Base-by-base conservation (phyloP, 1,140 invertebrate genomes). In the Drosophila ironensis region DNA sequence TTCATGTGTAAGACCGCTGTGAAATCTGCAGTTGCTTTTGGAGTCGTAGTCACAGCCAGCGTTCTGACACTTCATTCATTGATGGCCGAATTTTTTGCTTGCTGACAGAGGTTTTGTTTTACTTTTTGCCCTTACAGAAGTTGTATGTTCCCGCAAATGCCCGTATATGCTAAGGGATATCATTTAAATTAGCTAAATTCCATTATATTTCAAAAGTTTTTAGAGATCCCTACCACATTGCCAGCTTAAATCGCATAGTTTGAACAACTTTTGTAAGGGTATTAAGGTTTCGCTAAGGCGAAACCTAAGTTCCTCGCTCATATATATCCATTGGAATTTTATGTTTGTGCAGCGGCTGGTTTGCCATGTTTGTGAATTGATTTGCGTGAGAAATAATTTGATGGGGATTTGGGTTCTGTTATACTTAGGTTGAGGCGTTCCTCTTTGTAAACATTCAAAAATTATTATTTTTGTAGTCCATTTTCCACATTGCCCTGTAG, bases 21-120 rank as follows among this genome's bases (percentile, higher is more conserved):
- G 35, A 28, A 27, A 64, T 35, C 56, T 60, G 59, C 70, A 41
- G 51, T 47, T 64, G 64, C 60, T n/a, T n/a, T n/a, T n/a, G n/a
- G n/a, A 63, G 20, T 50, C 40, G 50, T 19, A 51, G 52, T 30
- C 41, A 60, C 60, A 56, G 69, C 33, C 27, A 45, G 54, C 38
- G 38, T 38, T 78, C 71, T 66, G 33, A 66, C 71, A 75, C 81
- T 81, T 81, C 76, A 81, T 81, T 81, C 77, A 80, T 82, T 81
- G 71, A 66, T 76, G 71, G 72, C 71, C 73, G 70, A 67, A 82
- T 80, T 80, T 68, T 30, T 75, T 80, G n/a, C 51, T 64, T 16
- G 61, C 56, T 28, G 70, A 71, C 53, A 70, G 48, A 51, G 51
- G 46, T 22, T 52, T 56, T 53, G 53, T 47, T 48, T 45, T 28